Evolutionary conservation across 2,113 vertebrate species (phyloP), one percentile per base, ranked within the genome.

Genomic region (Charadrius vociferus): DNA sequence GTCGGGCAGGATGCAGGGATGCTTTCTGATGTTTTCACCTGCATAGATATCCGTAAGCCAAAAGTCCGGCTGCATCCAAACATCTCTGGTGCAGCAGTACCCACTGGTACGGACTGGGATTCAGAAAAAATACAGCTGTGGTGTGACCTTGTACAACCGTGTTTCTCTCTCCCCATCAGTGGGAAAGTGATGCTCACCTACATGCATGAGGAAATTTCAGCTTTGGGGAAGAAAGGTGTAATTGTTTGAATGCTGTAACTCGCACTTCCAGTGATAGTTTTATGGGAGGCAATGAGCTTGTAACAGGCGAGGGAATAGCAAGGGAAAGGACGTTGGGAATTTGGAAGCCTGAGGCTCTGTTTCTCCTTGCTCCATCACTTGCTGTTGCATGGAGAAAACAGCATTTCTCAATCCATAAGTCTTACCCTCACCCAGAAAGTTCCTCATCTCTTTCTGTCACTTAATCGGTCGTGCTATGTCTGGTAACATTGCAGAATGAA

Each of bases 171-270:
- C 15, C 13, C 29, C 6, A 5, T 36, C 21, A 32, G 34, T 10
- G 43, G 37, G 19, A 81, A 45, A 53, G 52, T 0, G 1, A n/a
- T 72, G 39, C 10, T 79, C 39, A 23, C 21, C 34, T 39, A 8
- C 0, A 0, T 27, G 65, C 39, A 17, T 1, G 2, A 49, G 23
- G 26, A 63, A 19, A 16, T 41, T 74, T 71, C 37, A 37, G 37
- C 26, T 80, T 30, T 85, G 24, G 12, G 22, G 27, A 6, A 75
- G 52, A 86, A 93, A 72, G 10, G 5, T 62, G 30, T 39, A 43
- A n/a, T 12, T 39, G 39, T 72, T 43, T 61, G 37, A 85, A n/a
- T 62, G 41, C 37, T 90, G 62, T 49, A 81, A n/a, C 20, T 86
- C 32, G 50, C 1, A 0, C 11, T 75, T 61, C 56, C 78, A 61